Evolutionary conservation across 35 echinoderm and acorn worm species (phyloP), one percentile per base, ranked within the genome.

Genomic region (Lytechinus pictus): DNA sequence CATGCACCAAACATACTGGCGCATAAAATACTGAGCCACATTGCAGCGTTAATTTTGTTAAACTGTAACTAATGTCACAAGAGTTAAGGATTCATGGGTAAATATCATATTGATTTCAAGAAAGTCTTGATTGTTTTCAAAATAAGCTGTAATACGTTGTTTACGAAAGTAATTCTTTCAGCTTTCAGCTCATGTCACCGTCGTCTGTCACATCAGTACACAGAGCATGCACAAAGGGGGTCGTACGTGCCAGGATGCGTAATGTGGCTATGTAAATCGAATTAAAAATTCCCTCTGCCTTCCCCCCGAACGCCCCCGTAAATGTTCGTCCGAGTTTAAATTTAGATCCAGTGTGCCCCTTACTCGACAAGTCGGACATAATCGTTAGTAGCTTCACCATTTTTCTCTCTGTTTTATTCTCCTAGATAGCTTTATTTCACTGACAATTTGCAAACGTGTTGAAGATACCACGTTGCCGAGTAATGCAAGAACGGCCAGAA

Each of bases 241-340:
- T 24, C n/a, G 66, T 24, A 79, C 66, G 66, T 79, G 66, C 66
- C 66, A 24, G 66, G 16, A 79, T 24, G 66, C 66, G n/a, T 79
- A 24, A 79, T 79, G 66, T 79, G 66, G n/a, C 66, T 79, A 24
- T n/a, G 66, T 79, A 79, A 79, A 79, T 79, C 66, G n/a, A 79
- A 79, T 79, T 79, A 79, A 79, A 79, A 79, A 79, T 79, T 79
- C 66, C 66, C 19, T 79, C 66, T 79, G 66, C 19, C 66, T 14
- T 79, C 4, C 66, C 66, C 66, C 4, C 66, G 66, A 3, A 79
- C 66, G 21, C 66, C 66, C 66, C 66, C 66, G 66, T 79, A 24
- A 79, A n/a, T 79, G 66, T 24, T 79, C 66, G 19, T 24, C 66
- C 66, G 66, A 24, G 66, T 79, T 58, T 79, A 79, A 24, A 79